A percentile compares a stretch with the other conserved stretches of the same genome.
phyloP scores from a whole-genome alignment of 2,888 invertebrate species.

The Melikaiella ostensackeni region DNA sequence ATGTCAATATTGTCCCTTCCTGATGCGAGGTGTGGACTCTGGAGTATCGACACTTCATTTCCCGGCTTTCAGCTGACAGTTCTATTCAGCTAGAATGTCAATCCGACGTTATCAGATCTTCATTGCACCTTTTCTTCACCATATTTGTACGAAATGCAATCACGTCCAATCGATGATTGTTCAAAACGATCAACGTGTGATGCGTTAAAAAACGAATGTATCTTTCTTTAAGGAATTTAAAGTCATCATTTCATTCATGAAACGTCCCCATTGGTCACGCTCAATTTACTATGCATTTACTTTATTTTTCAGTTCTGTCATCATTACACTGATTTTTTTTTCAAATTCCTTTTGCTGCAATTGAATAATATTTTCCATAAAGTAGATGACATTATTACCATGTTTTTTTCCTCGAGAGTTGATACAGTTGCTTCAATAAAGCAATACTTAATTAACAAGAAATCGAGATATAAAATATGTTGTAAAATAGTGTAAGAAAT shows the following conservation, averaged over 20 bases:
- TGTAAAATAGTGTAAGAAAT: not conserved
- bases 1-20: constrained; percentile 20
- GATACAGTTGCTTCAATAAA: not conserved
- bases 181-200: not conserved
- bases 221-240: not conserved
- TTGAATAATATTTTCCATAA: not conserved
- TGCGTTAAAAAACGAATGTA: constrained; percentile 4
- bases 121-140: constrained; percentile 16
- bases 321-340: not conserved
- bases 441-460: not conserved
- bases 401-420: not conserved
- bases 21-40: constrained; percentile 14
- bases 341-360: not conserved
- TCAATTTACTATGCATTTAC: not conserved
- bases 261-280: not conserved
- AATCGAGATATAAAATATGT: not conserved
- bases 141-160: constrained; percentile 17
- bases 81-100: constrained; percentile 24
- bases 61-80: constrained; percentile 29
- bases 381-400: not conserved
- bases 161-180: not conserved
- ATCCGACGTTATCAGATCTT: constrained; percentile 33
- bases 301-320: not conserved
- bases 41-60: constrained; percentile 16
- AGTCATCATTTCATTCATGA: constrained; percentile 3